phyloP scores from a whole-genome alignment of 2,113 vertebrate species.

The Gorsachius goisagi region DNA sequence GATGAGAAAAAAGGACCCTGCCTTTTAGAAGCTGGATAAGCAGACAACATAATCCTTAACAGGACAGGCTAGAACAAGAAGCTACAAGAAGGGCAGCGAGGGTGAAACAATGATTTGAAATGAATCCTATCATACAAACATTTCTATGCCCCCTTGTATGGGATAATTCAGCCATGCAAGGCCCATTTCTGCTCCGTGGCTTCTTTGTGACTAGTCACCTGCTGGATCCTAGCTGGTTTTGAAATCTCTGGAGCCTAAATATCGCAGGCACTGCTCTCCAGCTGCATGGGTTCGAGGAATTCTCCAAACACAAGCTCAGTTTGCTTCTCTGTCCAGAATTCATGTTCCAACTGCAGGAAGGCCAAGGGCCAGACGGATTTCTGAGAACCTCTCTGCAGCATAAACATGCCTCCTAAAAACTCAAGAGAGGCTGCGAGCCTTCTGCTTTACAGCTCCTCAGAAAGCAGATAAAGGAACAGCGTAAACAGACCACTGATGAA shows the following conservation, averaged over 20 bases:
- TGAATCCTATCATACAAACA: background rate
- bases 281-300: background rate
- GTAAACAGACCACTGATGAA: accelerated
- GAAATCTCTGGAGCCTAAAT: background rate
- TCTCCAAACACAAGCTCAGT: accelerated
- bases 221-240: background rate
- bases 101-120: background rate
- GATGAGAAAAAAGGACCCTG: background rate
- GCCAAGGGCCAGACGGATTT: background rate
- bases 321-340: background rate
- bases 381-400: background rate
- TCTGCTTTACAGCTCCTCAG: background rate
- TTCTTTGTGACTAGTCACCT: background rate
- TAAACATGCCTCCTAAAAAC: background rate
- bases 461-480: background rate
- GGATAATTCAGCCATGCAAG: background rate
- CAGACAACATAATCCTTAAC: background rate
- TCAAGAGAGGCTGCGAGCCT: background rate
- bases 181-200: background rate
- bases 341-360: background rate
- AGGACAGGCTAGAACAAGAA: background rate
- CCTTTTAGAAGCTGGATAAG: background rate
- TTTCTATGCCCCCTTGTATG: background rate
- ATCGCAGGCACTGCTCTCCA: background rate
- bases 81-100: background rate